Conservation (phyloP, 2,797 vertebrate genomes). For the Mus spretus region DNA sequence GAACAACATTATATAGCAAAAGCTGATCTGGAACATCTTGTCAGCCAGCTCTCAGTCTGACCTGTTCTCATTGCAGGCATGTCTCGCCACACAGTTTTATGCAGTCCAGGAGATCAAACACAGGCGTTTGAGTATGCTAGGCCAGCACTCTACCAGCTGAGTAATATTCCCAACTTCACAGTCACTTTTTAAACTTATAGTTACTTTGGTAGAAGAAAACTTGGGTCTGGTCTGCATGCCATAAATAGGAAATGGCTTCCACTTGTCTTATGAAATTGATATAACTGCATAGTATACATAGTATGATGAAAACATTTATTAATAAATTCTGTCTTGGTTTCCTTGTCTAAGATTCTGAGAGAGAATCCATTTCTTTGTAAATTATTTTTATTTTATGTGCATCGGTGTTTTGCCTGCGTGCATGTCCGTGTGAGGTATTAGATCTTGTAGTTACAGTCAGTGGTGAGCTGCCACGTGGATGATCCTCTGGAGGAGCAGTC, state of each 20-base stretch:
- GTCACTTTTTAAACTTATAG: slow-evolving; percentile 15
- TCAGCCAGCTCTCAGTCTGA: neutral
- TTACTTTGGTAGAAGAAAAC: slow-evolving; percentile 12
- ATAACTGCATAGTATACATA: neutral
- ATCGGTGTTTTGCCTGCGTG: neutral
- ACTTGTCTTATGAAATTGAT: neutral
- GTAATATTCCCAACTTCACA: neutral
- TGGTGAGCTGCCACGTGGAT: neutral
- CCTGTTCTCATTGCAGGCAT: neutral
- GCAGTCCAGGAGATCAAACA: neutral
- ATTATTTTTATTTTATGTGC: neutral
- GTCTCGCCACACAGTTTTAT: neutral
- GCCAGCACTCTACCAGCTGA: neutral
- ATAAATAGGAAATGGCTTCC: neutral
- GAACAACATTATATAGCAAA: neutral
- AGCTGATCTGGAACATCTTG: neutral
- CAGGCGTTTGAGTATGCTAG: neutral
- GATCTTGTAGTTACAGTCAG: neutral
- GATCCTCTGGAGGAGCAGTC: neutral
- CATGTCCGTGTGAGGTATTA: neutral
- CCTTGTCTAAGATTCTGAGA: neutral
- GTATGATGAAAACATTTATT: neutral
- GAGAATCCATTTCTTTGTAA: neutral
- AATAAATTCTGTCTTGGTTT: slow-evolving; percentile 30
- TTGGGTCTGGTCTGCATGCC: neutral